Base-by-base conservation (phyloP, 2,888 invertebrate genomes). In the Leucophenga montana region DNA sequence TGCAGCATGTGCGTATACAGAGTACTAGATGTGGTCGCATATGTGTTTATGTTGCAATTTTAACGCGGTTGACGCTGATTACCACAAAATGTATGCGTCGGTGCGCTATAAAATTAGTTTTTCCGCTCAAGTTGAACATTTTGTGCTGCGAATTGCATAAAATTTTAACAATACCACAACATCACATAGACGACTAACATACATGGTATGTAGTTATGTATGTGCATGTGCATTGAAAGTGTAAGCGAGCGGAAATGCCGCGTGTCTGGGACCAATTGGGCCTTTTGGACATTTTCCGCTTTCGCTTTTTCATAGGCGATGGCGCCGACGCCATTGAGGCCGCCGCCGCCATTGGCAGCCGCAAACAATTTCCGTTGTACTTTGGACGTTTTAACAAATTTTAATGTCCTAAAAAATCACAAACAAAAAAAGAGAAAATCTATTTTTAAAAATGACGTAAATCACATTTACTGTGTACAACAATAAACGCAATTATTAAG, bases 31-130 rank as follows among this genome's bases (percentile, higher is more conserved):
- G 74, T 71, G 69, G 71, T 69, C 72, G 54, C 22, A 67, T 73
- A 78, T 75, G 77, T 79, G 79, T 75, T 78, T 76, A 77, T 77
- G 69, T 68, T 71, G 78, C 77, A 77, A 54, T 73, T 81, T 79
- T 67, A 44, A 61, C 44, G 69, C 71, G 73, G 73, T 73, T 69
- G n/a, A 31, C 71, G 27, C 44, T 16, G 13, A 27, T 11, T 9
- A 14, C 5, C 22, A 3, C 13, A 33, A 3, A 11, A 1, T 48
- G 1, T 8, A n/a, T 0, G 22, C 20, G 4, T 18, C 67, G 70
- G 59, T 66, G 53, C 69, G 71, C 65, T 33, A 64, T 44, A 57
- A 73, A 77, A 77, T 75, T 73, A 74, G 66, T 71, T 75, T 70
- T 69, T 20, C 71, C 69, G 68, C 46, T 73, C 62, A 70, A 61